Conservation (phyloP, 2,113 vertebrate genomes). For the Dascyllus trimaculatus region DNA sequence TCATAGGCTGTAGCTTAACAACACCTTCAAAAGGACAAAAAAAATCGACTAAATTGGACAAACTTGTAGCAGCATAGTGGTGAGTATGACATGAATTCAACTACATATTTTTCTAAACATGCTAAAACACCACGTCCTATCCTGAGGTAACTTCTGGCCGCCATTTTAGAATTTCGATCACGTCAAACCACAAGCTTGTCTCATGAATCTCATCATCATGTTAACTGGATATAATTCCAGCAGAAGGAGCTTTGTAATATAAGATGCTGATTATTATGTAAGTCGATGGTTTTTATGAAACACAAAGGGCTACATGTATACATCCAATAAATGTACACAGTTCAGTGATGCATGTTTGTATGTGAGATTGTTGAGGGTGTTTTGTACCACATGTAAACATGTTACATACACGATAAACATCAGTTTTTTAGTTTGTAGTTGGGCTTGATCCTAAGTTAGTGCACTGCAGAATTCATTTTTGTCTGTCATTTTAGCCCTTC, state of each 20-base stretch:
- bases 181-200: too few species aligned
- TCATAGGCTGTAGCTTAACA: too few species aligned
- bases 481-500: background rate
- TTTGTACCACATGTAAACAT: slow-evolving; percentile 1
- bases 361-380: background rate
- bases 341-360: background rate
- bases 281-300: background rate
- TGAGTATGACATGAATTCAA: too few species aligned
- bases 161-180: too few species aligned
- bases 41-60: too few species aligned
- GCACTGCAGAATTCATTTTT: background rate
- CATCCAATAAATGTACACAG: background rate
- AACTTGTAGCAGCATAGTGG: too few species aligned
- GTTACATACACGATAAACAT: background rate
- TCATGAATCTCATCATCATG: background rate
- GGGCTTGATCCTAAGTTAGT: too few species aligned
- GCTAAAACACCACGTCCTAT: too few species aligned
- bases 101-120: too few species aligned
- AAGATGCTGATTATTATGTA: background rate
- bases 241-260: slow-evolving; percentile 42
- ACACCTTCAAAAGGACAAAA: too few species aligned
- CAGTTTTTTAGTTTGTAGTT: background rate
- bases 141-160: too few species aligned
- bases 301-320: background rate
- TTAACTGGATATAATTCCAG: slow-evolving; percentile 18